phyloP scores from a whole-genome alignment of 2,113 vertebrate species.

The Prolemur simus region DNA sequence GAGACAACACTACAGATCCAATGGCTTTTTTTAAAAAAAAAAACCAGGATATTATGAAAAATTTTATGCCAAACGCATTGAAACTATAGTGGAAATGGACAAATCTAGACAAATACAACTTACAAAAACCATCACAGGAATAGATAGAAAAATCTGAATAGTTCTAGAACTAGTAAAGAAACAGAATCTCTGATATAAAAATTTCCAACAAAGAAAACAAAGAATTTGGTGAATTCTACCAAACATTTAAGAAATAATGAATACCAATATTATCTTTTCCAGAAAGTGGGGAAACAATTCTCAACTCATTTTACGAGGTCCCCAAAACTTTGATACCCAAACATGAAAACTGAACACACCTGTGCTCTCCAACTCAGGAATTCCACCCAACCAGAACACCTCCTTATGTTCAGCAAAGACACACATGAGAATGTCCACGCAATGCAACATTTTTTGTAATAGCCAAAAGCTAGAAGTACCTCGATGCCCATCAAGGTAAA shows the following conservation, averaged over 20 bases:
- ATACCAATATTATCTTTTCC: background rate
- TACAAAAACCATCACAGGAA: too few relatives aligned
- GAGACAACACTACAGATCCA: too few relatives aligned
- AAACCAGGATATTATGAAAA: too few relatives aligned
- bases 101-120: too few relatives aligned
- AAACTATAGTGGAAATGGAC: too few relatives aligned
- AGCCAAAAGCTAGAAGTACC: background rate
- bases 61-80: too few relatives aligned
- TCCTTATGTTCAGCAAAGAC: background rate
- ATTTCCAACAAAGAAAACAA: too few relatives aligned
- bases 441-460: background rate
- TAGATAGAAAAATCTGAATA: too few relatives aligned
- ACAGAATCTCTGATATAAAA: too few relatives aligned
- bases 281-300: background rate
- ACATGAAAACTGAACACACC: background rate
- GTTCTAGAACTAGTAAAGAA: too few relatives aligned
- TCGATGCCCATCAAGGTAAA: background rate
- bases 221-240: background rate
- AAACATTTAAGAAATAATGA: background rate
- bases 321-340: background rate
- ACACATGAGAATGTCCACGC: background rate
- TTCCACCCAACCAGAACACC: background rate
- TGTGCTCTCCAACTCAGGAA: background rate
- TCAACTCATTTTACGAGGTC: background rate
- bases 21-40: too few relatives aligned